Evolutionary conservation across 1,140 invertebrate species (phyloP).

Genomic region (Leptopilina boulardi): DNA sequence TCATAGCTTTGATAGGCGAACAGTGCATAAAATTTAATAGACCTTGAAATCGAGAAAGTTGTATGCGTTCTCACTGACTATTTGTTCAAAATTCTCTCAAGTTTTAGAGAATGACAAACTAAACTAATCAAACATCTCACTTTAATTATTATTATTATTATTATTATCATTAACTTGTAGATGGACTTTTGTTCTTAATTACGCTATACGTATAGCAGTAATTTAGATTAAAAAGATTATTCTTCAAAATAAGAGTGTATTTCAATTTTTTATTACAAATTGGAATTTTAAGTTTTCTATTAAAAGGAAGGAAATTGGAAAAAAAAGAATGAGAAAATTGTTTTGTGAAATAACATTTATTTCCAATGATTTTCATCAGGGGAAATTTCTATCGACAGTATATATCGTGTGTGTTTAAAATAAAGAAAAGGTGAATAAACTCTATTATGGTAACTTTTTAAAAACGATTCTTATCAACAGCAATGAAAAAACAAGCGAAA

Average conservation of each 20-base stretch:
- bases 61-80: not conserved
- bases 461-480: not conserved
- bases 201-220: too few relatives aligned
- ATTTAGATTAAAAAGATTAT: too few relatives aligned
- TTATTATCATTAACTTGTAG: not conserved
- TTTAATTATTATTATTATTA: too few relatives aligned
- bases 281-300: too few relatives aligned
- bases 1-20: not conserved
- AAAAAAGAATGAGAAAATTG: too few relatives aligned
- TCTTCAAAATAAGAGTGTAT: too few relatives aligned
- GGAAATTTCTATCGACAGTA: too few relatives aligned
- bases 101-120: not conserved
- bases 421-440: not conserved
- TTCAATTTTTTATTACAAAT: too few relatives aligned
- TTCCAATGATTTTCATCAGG: too few relatives aligned
- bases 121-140: not conserved
- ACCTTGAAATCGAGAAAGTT: conserved; percentile 14
- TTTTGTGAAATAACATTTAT: too few relatives aligned
- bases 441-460: not conserved
- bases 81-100: conserved; percentile 10
- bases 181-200: not conserved
- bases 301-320: too few relatives aligned
- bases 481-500: not conserved
- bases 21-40: conserved; percentile 1
- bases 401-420: too few relatives aligned